Base-by-base conservation (phyloP, 2,888 invertebrate genomes). In the Scrobipalpa atriplicella region DNA sequence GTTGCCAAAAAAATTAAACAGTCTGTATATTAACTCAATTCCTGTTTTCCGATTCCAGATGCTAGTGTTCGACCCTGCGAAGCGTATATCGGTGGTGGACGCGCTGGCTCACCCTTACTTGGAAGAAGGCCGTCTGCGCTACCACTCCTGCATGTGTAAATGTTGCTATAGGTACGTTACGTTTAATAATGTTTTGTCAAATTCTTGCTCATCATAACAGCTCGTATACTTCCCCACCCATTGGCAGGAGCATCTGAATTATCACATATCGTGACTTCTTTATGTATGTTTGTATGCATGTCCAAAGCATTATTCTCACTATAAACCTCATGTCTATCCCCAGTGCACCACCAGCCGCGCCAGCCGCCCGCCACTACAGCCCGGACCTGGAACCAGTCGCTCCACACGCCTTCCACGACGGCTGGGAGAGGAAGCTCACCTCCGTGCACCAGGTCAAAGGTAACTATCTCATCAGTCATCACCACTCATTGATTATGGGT, bases 121-220 rank as follows among this genome's bases (percentile, higher is more conserved):
- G 74, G 99, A 99, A 84, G 99, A 99, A 88, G 99, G 99, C 38
- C 95, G 99, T 73, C 95, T 99, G 81, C 95, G 99, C 81, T 99
- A 99, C 94, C 99, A 99, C 93, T 99, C 99, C 71, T 99, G 99
- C 91, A 99, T 99, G 99, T 99, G 99, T 94, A 97, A 97, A 86
- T 99, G 99, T 84, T 99, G 99, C 93, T 98, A 96, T 89, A 85
- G 84, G 47, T 47, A 47, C n/a, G 43, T 29, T 29, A 29, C 29
- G 5, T 29, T 1, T 43, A 3, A 43, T 10, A 13, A 1, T 43
- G 43, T 43, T 13, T 43, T 13, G 2, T 13, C 43, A 13, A 3
- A 43, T 13, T 1, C 13, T 43, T 3, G 5, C 13, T 13, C 43
- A 13, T 13, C 2, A 39, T 39, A 3, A 39, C n/a, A n/a, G n/a